phyloP scores from a whole-genome alignment of 2,797 vertebrate genomes.

The Potorous gilbertii region DNA sequence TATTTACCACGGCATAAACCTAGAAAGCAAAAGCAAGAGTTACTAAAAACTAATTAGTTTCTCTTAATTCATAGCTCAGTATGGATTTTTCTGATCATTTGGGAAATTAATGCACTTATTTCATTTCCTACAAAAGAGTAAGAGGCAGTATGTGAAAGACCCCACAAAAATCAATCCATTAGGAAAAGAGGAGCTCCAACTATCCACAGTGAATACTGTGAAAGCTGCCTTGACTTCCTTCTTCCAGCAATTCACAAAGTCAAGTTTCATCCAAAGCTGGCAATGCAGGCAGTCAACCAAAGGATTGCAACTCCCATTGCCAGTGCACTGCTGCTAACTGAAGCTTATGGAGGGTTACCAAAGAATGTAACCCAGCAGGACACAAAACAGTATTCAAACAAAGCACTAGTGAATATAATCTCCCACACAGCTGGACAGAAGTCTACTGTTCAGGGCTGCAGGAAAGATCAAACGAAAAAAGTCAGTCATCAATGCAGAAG shows the following conservation, averaged over 20 bases:
- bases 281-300: not conserved
- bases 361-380: not conserved
- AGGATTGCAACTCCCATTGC: not conserved
- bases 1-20: not conserved
- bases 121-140: not conserved
- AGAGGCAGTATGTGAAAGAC: not conserved
- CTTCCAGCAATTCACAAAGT: not conserved
- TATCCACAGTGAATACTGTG: not conserved
- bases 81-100: not conserved
- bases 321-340: not conserved
- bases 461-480: not conserved
- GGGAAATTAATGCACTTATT: not conserved
- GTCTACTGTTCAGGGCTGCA: not conserved
- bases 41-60: constrained; percentile 8
- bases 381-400: constrained; percentile 23
- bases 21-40: not conserved
- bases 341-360: constrained; percentile 2
- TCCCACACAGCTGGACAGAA: constrained; percentile 13
- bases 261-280: not conserved
- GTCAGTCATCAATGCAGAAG: constrained; percentile 12
- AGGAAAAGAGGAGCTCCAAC: not conserved
- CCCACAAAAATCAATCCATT: not conserved
- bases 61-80: constrained; percentile 9
- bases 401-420: not conserved
- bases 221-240: constrained; percentile 3